Conservation (phyloP, 2,797 vertebrate genomes). For the Pseudomugil gertrudae region DNA sequence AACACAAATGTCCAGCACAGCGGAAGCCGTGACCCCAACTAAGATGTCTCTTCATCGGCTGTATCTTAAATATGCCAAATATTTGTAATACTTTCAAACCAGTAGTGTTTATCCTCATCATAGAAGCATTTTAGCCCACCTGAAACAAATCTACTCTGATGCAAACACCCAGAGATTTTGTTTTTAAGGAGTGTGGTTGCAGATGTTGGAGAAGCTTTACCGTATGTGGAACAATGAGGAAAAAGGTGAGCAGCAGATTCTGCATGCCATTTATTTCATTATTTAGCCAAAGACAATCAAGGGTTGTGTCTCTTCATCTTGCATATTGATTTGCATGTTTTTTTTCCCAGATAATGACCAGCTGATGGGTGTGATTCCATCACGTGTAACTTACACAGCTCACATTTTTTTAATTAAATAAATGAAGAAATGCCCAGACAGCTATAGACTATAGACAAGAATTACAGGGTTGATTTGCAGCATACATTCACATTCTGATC, state of each 20-base stretch:
- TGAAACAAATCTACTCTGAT: not conserved
- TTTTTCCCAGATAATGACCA: slow-evolving; percentile 21
- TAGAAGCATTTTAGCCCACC: slow-evolving; percentile 14
- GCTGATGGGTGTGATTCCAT: slow-evolving; percentile 25
- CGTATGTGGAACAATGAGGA: slow-evolving; percentile 27
- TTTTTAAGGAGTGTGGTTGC: not conserved
- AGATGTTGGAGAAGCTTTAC: not conserved
- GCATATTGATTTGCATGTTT: slow-evolving; percentile 46
- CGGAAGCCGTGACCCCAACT: slow-evolving; percentile 4
- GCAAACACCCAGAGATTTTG: not conserved
- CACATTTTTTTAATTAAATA: slow-evolving; percentile 2
- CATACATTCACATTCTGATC: not conserved
- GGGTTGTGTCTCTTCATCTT: slow-evolving; percentile 27
- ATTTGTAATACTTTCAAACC: slow-evolving; percentile 17
- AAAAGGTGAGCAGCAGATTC: slow-evolving; percentile 33
- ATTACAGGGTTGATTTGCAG: slow-evolving; percentile 1
- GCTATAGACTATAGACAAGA: not conserved
- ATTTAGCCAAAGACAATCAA: slow-evolving; percentile 51
- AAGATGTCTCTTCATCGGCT: not conserved
- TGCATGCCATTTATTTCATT: slow-evolving; percentile 62
- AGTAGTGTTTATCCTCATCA: slow-evolving; percentile 35
- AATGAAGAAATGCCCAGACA: slow-evolving; percentile 7
- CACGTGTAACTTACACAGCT: not conserved
- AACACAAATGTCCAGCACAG: slow-evolving; percentile 21
- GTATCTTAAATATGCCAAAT: slow-evolving; percentile 3